Evolutionary conservation across 2,113 vertebrate genomes (phyloP).

Genomic region (Ceuthmochares aereus): DNA sequence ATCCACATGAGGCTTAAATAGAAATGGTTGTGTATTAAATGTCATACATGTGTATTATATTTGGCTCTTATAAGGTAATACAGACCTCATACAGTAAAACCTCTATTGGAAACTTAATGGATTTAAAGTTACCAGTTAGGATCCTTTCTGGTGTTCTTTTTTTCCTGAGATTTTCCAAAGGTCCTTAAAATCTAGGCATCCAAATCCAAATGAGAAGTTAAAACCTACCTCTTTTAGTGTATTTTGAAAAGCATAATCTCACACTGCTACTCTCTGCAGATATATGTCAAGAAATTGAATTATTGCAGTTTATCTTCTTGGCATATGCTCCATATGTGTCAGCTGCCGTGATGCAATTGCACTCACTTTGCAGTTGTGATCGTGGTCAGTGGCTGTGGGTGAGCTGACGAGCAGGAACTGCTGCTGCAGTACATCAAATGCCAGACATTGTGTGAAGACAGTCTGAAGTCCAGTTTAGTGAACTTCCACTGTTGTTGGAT

Average conservation of each 20-base stretch:
- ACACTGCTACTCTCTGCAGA: neutral
- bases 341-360: neutral
- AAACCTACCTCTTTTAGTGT: neutral
- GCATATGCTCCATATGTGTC: fast-evolving
- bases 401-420: neutral
- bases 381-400: neutral
- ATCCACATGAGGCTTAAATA: neutral
- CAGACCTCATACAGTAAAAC: neutral
- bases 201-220: neutral
- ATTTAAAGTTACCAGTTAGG: neutral
- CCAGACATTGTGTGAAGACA: neutral
- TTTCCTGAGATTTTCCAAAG: neutral
- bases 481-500: neutral
- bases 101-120: neutral
- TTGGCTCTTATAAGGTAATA: neutral
- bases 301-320: neutral
- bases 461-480: neutral
- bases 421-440: neutral
- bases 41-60: neutral
- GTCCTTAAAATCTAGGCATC: neutral
- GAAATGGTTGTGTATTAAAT: neutral
- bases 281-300: neutral
- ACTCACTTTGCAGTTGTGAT: neutral
- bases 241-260: neutral
- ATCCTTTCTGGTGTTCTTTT: neutral